A percentile compares a stretch with the other conserved stretches of the same genome.
Evolutionary conservation across 1,140 invertebrate species (phyloP).

Genomic region (Xylocopa sonorina): DNA sequence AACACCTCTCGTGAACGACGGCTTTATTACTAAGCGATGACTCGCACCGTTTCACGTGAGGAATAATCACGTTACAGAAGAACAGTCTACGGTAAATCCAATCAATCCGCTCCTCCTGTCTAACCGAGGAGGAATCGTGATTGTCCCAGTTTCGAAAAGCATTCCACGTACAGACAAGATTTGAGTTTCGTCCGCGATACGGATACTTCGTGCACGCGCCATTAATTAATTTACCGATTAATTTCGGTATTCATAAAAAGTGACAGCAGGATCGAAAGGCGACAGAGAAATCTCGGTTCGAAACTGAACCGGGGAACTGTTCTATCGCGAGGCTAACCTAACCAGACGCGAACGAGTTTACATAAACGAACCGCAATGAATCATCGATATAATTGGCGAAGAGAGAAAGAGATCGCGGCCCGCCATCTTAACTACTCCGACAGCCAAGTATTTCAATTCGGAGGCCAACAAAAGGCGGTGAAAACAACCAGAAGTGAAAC

Average conservation of each 20-base stretch:
- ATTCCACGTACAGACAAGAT: neutral
- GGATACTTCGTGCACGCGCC: no score
- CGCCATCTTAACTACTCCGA: neutral
- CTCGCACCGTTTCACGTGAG: conserved; percentile 7
- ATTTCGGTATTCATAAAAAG: no score
- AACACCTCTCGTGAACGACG: neutral
- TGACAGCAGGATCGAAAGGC: neutral
- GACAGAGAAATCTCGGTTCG: neutral
- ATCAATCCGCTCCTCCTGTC: conserved; percentile 5
- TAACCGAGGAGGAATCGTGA: neutral
- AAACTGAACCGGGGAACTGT: neutral
- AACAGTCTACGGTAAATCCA: neutral
- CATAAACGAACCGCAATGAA: conserved; percentile 16
- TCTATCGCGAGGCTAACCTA: neutral
- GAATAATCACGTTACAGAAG: conserved; percentile 24
- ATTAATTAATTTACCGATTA: no score
- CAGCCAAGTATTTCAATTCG: neutral
- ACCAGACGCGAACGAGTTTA: conserved; percentile 2
- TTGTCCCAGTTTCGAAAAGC: neutral
- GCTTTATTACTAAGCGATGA: conserved; percentile 24
- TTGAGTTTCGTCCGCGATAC: no score
- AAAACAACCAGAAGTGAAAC: neutral
- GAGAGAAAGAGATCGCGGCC: neutral
- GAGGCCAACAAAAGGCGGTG: neutral
- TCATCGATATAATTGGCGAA: conserved; percentile 25